phyloP scores from a whole-genome alignment of 2,888 invertebrate genomes.

The Deroplatys truncata region DNA sequence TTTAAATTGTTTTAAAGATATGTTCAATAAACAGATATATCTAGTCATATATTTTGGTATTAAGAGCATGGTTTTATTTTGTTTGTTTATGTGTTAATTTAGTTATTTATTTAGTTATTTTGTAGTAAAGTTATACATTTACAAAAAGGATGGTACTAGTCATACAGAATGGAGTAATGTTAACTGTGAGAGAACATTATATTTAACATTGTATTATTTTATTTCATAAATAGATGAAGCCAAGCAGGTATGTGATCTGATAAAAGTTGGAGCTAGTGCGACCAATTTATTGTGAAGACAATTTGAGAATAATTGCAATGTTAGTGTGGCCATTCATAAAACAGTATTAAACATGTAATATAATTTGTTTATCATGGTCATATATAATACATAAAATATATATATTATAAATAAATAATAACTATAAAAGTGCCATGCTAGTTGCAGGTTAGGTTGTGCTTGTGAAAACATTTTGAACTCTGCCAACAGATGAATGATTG shows the following conservation, averaged over 20 bases:
- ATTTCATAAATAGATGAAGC: not conserved
- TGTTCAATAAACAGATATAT: not conserved
- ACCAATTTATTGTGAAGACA: not conserved
- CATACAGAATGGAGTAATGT: not conserved
- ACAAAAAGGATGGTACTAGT: not conserved
- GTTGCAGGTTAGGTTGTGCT: constrained; percentile 15
- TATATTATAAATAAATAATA: not conserved
- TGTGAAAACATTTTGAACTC: constrained; percentile 12
- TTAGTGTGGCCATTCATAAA: constrained; percentile 17
- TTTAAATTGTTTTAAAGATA: not conserved
- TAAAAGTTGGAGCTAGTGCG: constrained; percentile 3
- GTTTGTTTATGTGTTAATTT: no score
- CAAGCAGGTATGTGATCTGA: constrained; percentile 10
- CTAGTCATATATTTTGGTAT: not conserved
- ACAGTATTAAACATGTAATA: constrained; percentile 15
- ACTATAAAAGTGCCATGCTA: constrained; percentile 12
- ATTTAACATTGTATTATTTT: not conserved
- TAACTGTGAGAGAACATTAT: not conserved
- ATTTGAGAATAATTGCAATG: not conserved
- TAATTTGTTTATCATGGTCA: constrained; percentile 6
- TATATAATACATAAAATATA: constrained; percentile 4
- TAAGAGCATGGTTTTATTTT: not conserved
- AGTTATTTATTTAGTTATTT: no score
- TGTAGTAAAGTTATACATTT: not conserved
- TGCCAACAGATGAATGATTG: not conserved